These are phyloP conservation scores for Paramacrobiotus metropolitanus DNA, from an alignment of 1,140 invertebrate species.

Conservation along the genomic window DNA sequence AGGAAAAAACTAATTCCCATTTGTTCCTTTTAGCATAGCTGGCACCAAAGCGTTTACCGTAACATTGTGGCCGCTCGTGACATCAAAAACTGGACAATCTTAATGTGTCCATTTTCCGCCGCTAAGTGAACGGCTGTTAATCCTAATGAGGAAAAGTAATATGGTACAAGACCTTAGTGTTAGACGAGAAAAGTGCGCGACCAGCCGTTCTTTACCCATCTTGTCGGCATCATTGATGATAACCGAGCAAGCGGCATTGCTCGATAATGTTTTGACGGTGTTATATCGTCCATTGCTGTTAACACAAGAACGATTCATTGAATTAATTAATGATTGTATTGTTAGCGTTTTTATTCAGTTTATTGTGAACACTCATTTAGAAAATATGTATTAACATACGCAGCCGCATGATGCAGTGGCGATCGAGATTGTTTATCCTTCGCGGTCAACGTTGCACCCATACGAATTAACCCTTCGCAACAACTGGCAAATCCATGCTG, in stretches of 20 bases:
- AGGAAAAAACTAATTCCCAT: not conserved
- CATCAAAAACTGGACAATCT: not conserved
- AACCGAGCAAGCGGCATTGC: not conserved
- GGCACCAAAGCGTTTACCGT: not conserved
- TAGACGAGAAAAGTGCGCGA: not conserved
- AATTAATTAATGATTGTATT: not conserved
- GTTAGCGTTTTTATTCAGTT: no score
- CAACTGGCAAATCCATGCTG: not conserved
- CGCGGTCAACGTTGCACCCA: not conserved
- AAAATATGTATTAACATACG: no score
- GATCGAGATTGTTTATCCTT: not conserved
- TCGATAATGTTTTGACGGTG: not conserved
- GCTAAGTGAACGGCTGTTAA: slow-evolving; percentile 59
- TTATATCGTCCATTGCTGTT: not conserved
- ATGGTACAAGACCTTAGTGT: not conserved
- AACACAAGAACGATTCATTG: not conserved
- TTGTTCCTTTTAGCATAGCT: not conserved
- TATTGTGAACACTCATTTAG: no score
- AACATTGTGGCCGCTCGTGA: not conserved
- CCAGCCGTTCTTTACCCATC: not conserved
- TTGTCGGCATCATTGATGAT: not conserved
- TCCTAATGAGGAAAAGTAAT: slow-evolving; percentile 24
- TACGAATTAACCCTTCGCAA: not conserved
- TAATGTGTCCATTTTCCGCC: slow-evolving; percentile 43
- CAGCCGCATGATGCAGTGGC: not conserved